Percentiles rank a stretch among this genome's conserved stretches.
Evolutionary conservation across 2,113 vertebrate genomes (phyloP).

Genomic region (Upupa epops): DNA sequence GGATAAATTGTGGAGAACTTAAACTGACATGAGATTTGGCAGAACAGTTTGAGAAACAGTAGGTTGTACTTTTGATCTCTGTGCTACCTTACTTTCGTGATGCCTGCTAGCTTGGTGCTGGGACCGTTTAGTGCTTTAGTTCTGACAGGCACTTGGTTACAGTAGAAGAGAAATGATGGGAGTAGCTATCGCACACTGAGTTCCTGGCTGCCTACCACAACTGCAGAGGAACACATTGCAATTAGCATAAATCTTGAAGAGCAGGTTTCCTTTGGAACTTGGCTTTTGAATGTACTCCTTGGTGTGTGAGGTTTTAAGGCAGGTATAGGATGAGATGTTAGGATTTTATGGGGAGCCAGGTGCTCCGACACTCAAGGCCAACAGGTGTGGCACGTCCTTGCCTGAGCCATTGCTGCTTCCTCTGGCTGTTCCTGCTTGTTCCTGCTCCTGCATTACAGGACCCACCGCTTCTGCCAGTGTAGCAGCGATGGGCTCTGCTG

Average conservation of each 20-base stretch:
- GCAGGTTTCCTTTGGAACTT: neutral
- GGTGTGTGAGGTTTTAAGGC: neutral
- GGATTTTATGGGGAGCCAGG: neutral
- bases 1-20: neutral
- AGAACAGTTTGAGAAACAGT: neutral
- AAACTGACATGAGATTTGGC: neutral
- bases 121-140: neutral
- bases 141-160: neutral
- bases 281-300: neutral
- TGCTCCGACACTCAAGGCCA: fast-evolving
- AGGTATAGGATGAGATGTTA: neutral
- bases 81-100: neutral
- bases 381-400: neutral
- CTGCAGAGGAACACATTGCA: neutral
- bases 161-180: neutral
- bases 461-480: neutral
- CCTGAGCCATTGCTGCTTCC: neutral
- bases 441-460: neutral
- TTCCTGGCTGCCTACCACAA: neutral
- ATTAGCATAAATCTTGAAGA: neutral
- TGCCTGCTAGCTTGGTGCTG: neutral
- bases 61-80: neutral
- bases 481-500: fast-evolving
- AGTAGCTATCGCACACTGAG: neutral
- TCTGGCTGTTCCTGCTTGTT: fast-evolving